Evolutionary conservation across 1,140 invertebrate genomes (phyloP), one percentile per base, ranked within the genome.

Genomic region (Telenomus remus): DNA sequence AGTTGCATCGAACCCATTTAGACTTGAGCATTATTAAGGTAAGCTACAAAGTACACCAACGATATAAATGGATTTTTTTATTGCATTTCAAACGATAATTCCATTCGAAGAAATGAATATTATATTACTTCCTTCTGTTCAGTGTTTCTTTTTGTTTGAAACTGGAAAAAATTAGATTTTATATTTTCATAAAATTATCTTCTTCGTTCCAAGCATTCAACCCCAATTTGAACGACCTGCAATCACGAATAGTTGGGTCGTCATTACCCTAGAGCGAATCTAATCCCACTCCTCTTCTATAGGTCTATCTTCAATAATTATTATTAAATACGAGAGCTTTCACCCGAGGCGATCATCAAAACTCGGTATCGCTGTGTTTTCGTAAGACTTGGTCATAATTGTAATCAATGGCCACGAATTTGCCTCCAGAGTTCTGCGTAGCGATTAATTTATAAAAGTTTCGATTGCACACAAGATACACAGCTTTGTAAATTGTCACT

Each of bases 321-420:
- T 39, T 9, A 53, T 60, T 68, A 80, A 77, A 84, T 83, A 80
- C 46, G 33, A 47, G 56, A 78, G 59, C 72, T 79, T 76, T 43
- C 47, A 63, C 77, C 71, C 60, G 33, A 49, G 76, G 76, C 64
- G 37, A 78, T 69, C 64, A 78, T 72, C 63, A 66, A 66, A 66
- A 34, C 47, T 57, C 42, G 13, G 19, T 48, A 63, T 69, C 68
- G 19, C 34, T 39, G 49, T 65, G 64, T 63, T 71, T 75, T 76
- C 71, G 56, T 71, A 71, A 61, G 49, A 50, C 48, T 42, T 63
- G 53, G 59, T 65, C 53, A 61, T 61, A 70, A 51, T 69, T 57
- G 72, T 79, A 69, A 79, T 68, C 56, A 69, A 79, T 69, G 71
- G 66, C 63, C 56, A 11, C 65, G 9, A 39, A 9, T 27, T 6